Conservation (phyloP, 2,888 invertebrate species). For the Lordiphosa fenestrarum region DNA sequence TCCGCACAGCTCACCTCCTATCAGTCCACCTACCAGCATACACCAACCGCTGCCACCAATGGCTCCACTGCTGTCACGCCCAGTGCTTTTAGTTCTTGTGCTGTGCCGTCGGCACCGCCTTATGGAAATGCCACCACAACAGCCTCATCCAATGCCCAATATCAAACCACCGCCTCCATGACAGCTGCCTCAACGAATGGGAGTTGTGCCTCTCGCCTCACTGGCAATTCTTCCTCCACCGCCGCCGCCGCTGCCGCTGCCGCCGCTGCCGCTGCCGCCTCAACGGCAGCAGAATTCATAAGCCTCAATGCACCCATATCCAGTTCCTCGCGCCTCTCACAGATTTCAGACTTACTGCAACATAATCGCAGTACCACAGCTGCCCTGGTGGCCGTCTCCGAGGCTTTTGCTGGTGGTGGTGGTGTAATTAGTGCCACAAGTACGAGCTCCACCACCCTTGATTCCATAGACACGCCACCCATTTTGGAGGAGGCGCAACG, state of each 20-base stretch:
- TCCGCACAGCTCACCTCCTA: conserved; percentile 47
- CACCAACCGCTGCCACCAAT: conserved; percentile 19
- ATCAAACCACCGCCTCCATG: conserved; percentile 68
- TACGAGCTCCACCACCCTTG: conserved; percentile 14
- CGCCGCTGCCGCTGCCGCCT: conserved; percentile 11
- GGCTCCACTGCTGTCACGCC: conserved; percentile 22
- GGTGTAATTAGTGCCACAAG: conserved; percentile 10
- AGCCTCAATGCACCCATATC: conserved; percentile 71
- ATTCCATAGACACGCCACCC: conserved; percentile 67
- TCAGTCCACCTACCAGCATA: conserved; percentile 36
- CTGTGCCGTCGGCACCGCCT: conserved; percentile 74
- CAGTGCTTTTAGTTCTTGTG: conserved; percentile 69
- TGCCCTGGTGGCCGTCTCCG: conserved; percentile 72
- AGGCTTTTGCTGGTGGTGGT: conserved; percentile 39
- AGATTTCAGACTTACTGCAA: conserved; percentile 78
- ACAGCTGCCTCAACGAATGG: conserved; percentile 26
- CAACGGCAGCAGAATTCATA: conserved; percentile 48
- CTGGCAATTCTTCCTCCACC: conserved; percentile 2
- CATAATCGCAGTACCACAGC: conserved; percentile 78
- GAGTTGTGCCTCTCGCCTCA: conserved; percentile 19
- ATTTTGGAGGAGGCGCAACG: conserved; percentile 63
- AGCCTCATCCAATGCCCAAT: conserved; percentile 61
- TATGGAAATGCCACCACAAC: conserved; percentile 76
- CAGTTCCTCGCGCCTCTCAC: conserved; percentile 77
- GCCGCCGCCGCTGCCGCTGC: too few relatives aligned